Evolutionary conservation across 1,140 invertebrate genomes (phyloP), one percentile per base, ranked within the genome.

Genomic region (Drosophila nebulosa): DNA sequence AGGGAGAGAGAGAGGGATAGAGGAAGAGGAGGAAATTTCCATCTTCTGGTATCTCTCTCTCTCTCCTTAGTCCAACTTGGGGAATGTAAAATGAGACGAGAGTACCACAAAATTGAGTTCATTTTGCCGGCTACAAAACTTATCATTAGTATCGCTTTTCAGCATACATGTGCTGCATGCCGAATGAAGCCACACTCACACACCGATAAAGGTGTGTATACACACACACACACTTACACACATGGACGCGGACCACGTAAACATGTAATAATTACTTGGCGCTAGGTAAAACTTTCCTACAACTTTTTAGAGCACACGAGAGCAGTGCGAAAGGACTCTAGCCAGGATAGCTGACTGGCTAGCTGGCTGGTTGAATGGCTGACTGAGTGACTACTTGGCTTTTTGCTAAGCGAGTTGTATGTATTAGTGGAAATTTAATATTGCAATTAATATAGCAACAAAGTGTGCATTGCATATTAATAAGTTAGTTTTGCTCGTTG

Each of bases 91-190:
- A 79, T 70, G 78, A 46, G 39, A 46, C n/a, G n/a, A 46, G 39
- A 46, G 39, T 46, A 21, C 39, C 60, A 73, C 75, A 78, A 84
- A 90, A 84, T 88, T 88, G 83, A 89, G 77, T 90, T 88, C 84
- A 90, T 90, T 90, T 90, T 78, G 71, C 57, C 66, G 64, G 67
- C 64, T 64, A 74, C 75, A 85, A 64, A 83, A 80, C 89, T 90
- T 90, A 88, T 90, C 85, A 90, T 90, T 90, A 90, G 88, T 90
- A 90, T 90, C 88, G 88, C 84, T 88, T 90, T 90, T 79, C 88
- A 84, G 64, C 58, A 64, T 56, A 78, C 77, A 62, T 68, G 69
- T 50, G 62, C 56, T 69, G 84, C 86, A 84, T 88, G 78, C 52
- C 50, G 83, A 84, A 88, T 89, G 79, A 88, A 76, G 62, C 78